Evolutionary conservation across 1,140 invertebrate species (phyloP), one percentile per base, ranked within the genome.

Genomic region (Cryptotermes secundus): DNA sequence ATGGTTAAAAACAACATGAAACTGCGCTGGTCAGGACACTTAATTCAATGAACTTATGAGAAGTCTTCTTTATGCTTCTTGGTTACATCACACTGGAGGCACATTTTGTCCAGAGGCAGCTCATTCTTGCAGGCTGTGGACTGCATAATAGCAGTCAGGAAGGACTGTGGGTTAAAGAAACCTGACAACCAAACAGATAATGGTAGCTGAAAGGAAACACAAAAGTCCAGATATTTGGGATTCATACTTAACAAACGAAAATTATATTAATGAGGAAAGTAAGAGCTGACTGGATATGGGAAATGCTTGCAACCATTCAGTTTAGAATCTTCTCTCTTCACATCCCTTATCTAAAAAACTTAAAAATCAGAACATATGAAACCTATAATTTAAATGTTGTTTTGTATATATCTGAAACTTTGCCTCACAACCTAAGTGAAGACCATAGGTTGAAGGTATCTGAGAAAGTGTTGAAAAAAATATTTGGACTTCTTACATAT

Each of bases 91-190:
- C 97, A 98, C 87, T 98, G 96, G 10, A 99, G 90, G 88, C 96
- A 97, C 97, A 99, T 99, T 91, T 98, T 97, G 89, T 99, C 98
- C 22, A 99, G 92, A 1, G 98, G 97, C 86, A 98, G 92, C 90
- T 99, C 97, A 88, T 97, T 96, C 87, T 96, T 94, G 45, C 97
- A 91, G 0, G 97, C 97, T 45, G 97, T 99, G 86, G 96, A 97
- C 90, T 99, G 98, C 97, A 99, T 99, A 87, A 99, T 98, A 53
- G 98, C 97, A 2, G 98, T 99, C 34, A 99, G 90, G 87, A 99
- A 93, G 53, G 97, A 98, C 90, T 99, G 98, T 0, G 98, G 98
- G 89, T 99, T 99, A 90, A 99, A 99, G 90, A 99, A 98, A 14
- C 98, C 98, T 31, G 96, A 96, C 35, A 99, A 89, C 98, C 98